phyloP scores from a whole-genome alignment of 2,888 invertebrate species.

The Malachius bipustulatus region DNA sequence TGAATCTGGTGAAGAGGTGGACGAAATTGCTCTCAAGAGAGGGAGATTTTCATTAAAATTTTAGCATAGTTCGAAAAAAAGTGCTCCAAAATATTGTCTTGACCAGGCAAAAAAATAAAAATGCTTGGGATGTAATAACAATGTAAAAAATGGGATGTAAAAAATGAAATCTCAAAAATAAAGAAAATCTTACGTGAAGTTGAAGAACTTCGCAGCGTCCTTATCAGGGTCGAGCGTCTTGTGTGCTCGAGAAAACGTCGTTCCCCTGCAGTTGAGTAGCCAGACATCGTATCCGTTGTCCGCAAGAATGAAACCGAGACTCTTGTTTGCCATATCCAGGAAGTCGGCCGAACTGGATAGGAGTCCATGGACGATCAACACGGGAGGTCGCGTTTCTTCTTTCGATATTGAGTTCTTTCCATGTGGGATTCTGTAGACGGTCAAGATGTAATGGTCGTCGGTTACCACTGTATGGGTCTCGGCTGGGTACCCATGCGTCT shows the following conservation, averaged over 20 bases:
- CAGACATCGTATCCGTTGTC: neutral
- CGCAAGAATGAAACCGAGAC: neutral
- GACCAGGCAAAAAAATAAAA: no score
- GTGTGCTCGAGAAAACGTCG: neutral
- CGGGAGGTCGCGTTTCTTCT: neutral
- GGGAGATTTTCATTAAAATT: no score
- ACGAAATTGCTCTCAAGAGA: no score
- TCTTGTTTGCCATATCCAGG: neutral
- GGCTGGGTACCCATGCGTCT: neutral
- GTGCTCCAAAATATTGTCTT: no score
- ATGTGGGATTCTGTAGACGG: neutral
- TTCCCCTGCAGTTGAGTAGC: neutral
- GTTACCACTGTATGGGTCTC: neutral
- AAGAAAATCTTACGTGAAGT: no score
- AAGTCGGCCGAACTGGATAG: neutral
- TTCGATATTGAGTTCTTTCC: neutral
- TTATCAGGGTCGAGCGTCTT: neutral
- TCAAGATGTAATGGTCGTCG: no score
- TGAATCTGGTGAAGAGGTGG: no score
- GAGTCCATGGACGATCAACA: neutral
- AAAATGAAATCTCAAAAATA: no score
- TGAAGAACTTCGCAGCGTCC: neutral
- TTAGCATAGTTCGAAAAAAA: no score
- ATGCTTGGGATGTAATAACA: no score
- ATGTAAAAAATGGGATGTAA: no score